Evolutionary conservation across 1,140 invertebrate genomes (phyloP), one percentile per base, ranked within the genome.

Genomic region (Heliothis virescens): DNA sequence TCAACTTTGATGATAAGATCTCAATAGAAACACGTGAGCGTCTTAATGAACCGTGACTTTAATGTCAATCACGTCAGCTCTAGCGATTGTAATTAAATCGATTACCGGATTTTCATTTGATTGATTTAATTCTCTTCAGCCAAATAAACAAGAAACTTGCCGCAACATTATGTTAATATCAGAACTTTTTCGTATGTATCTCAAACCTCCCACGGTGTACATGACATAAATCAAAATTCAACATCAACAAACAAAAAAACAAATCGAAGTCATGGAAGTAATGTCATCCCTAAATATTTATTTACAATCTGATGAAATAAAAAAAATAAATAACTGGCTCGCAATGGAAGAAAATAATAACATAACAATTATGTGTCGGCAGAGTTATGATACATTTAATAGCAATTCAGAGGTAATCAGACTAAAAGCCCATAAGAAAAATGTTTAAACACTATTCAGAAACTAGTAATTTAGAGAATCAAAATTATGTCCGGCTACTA

Each of bases 361-460:
- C 26, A 34, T n/a, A 16, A 57, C n/a, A 41, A 41, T 21, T 52
- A 4, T 3, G 41, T 3, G 29, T 52, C 55, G 34, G 2, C 55
- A 57, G 41, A 86, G 79, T 82, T 91, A 91, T 60, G 83, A 87
- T 52, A 90, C 88, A 34, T 91, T 91, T 83, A 12, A 55, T 73
- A 72, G 82, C 82, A 82, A 84, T 29, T 67, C 71, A 60, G 79
- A 87, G 86, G 87, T 90, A 89, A 79, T 69, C 72, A 55, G 16
- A 50, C 62, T 53, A 29, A 26, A 69, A 71, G n/a, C 18, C 18
- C 16, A 4, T 26, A 71, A 10, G 12, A 16, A 48, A 9, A n/a
- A n/a, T 71, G 34, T 21, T 21, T 47, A 21, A 15, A 21, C 48
- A 3, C 4, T 5, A 12, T 62, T 60, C 13, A 26, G 18, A 1